A percentile compares a stretch with the other conserved stretches of the same genome.
These are phyloP conservation scores for Pachyuromys duprasi DNA, from an alignment of 2,797 vertebrate genomes.

Conservation along the genomic window DNA sequence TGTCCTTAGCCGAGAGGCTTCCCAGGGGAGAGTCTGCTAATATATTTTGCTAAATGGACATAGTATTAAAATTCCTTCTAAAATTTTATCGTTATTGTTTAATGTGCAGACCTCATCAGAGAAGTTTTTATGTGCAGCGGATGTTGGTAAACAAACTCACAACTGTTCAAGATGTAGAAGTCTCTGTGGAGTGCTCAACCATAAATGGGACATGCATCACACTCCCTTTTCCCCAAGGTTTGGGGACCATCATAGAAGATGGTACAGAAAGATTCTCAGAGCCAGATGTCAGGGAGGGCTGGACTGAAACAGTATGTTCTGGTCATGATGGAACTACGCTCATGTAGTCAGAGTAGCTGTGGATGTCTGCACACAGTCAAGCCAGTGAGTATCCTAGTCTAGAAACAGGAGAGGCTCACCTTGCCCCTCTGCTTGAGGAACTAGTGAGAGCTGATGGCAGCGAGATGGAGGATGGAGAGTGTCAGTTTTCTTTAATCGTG, in stretches of 20 bases:
- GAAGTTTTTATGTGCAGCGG: not conserved
- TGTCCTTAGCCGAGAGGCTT: not conserved
- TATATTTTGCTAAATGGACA: not conserved
- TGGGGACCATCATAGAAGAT: not conserved
- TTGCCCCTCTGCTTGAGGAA: not conserved
- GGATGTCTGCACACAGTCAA: not conserved
- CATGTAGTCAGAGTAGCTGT: not conserved
- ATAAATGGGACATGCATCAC: too few relatives aligned
- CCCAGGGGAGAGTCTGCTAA: not conserved
- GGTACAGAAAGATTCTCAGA: not conserved
- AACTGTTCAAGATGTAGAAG: not conserved
- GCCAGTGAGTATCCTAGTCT: not conserved
- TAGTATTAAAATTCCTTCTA: not conserved
- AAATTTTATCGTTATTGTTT: not conserved
- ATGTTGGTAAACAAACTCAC: not conserved
- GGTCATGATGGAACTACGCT: too few relatives aligned
- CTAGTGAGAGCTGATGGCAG: not conserved
- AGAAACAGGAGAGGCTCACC: too few relatives aligned
- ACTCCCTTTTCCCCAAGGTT: too few relatives aligned
- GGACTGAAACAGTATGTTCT: not conserved
- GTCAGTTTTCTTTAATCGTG: not conserved
- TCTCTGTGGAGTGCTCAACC: not conserved
- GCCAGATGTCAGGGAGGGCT: not conserved
- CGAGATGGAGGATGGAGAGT: not conserved
- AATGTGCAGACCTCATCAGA: not conserved